Percentiles rank a stretch among this genome's conserved stretches.
These are phyloP conservation scores for Rhizoglyphus robini DNA, from an alignment of 1,140 invertebrate genomes.

Conservation along the genomic window DNA sequence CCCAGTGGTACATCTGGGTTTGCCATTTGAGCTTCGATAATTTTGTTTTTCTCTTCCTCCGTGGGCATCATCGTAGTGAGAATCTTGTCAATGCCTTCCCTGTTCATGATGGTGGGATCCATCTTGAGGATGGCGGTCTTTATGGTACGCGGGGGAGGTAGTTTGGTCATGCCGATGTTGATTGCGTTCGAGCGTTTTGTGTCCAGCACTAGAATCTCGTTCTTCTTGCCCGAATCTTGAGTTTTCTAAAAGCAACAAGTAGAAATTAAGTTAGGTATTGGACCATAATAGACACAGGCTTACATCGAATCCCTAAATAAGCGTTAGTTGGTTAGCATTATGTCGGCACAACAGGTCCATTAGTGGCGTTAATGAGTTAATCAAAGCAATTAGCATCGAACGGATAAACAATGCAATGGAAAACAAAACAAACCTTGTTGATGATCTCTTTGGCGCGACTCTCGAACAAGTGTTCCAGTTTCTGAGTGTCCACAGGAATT, in stretches of 20 bases:
- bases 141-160: slow-evolving; percentile 85
- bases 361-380: neutral
- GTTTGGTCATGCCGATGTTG: slow-evolving; percentile 98
- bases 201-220: slow-evolving; percentile 89
- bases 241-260: slow-evolving; percentile 23
- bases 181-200: slow-evolving; percentile 97
- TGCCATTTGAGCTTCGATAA: slow-evolving; percentile 81
- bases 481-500: slow-evolving; percentile 74
- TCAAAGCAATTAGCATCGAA: neutral
- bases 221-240: slow-evolving; percentile 80
- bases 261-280: neutral
- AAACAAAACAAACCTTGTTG: slow-evolving; percentile 16
- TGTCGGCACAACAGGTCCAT: neutral
- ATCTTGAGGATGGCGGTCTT: slow-evolving; percentile 98
- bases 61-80: slow-evolving; percentile 85
- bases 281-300: neutral
- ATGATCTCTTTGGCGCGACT: slow-evolving; percentile 71
- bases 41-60: slow-evolving; percentile 88
- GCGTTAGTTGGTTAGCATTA: neutral
- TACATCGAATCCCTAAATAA: slow-evolving; percentile 9
- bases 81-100: slow-evolving; percentile 83
- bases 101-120: slow-evolving; percentile 94
- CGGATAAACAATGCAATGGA: neutral
- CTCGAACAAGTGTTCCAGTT: slow-evolving; percentile 93
- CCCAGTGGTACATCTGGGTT: slow-evolving; percentile 91